Base-by-base conservation (phyloP, 2,113 vertebrate species). In the Heterocephalus glaber region DNA sequence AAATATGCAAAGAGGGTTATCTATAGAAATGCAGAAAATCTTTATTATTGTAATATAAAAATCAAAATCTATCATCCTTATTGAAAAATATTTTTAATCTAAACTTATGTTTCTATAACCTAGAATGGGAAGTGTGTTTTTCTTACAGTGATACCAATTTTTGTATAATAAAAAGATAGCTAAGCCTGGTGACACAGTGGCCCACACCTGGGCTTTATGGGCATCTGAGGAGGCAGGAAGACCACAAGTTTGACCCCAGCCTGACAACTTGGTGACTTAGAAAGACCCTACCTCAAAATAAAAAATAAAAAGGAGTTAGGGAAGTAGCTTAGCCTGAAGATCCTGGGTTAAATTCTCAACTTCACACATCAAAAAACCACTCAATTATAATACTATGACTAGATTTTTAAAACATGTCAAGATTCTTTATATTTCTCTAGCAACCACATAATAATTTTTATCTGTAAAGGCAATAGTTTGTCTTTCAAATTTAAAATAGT, bases 381-480 rank as follows among this genome's bases (percentile, higher is more conserved):
- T 17, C 16, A 9, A 68, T 56, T 94, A 83, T 80, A 58, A 1
- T 8, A 76, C 20, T 61, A 35, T 70, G 79, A 77, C 81, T 58
- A 66, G 14, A 49, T 35, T 44, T 54, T 61, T 74, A 79, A 94
- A 89, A 63, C n/a, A 90, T 26, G 9, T 65, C 35, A 84, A 54
- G 33, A 47, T 13, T 87, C 74, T 60, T 76, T 95, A 44, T 84
- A 49, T 33, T 86, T 58, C 3, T 12, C 3, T 76, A 63, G 56
- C 7, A 81, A 89, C 4, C 52, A 89, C 96, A 72, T 83, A 90
- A 68, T 49, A 72, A 9, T 77, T 94, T 88, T 79, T 85, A 33
- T 72, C 10, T 65, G 20, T 92, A 91, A 91, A 79, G 13, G 10
- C 2, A 94, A 47, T 47, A 52, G 35, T 74, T 81, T 66, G 5